These are phyloP conservation scores for Scolanthus callimorphus DNA, from an alignment of 92 coral and sea anemone genomes.

Conservation along the genomic window DNA sequence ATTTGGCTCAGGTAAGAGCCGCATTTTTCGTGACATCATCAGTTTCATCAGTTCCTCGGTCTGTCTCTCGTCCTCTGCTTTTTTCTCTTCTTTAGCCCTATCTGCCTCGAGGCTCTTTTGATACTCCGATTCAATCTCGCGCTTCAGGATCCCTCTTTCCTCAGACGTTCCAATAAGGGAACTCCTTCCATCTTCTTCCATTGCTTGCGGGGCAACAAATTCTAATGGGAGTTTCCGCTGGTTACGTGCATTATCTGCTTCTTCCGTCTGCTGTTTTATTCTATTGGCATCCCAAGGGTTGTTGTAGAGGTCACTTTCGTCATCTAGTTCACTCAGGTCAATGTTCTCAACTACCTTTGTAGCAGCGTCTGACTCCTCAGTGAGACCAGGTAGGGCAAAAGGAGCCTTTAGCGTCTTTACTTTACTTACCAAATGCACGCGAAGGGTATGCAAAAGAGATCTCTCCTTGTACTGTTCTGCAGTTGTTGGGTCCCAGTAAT, in stretches of 20 bases:
- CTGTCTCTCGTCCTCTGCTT: conserved; percentile 4
- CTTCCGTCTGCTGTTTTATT: not conserved
- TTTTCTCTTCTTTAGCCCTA: conserved; percentile 7
- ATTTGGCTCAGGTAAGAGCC: conserved; percentile 23
- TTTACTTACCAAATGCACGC: conserved; percentile 24
- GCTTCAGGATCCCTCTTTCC: conserved; percentile 11
- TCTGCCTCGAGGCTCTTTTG: conserved; percentile 20
- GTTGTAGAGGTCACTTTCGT: not conserved
- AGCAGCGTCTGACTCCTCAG: not conserved
- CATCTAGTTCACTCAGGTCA: not conserved
- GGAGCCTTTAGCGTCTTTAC: not conserved
- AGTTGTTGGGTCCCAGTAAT: conserved; percentile 12
- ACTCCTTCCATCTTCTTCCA: not conserved
- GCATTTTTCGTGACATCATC: not conserved
- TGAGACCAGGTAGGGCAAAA: not conserved
- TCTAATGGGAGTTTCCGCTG: too few relatives aligned
- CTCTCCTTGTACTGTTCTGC: conserved; percentile 26
- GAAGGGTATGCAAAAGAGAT: conserved; percentile 16
- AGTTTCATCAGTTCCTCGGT: conserved; percentile 13
- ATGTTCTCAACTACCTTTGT: not conserved
- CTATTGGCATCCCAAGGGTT: not conserved
- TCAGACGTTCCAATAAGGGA: conserved; percentile 34
- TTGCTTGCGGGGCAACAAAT: too few relatives aligned
- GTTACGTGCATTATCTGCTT: not conserved
- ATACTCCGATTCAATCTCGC: conserved; percentile 9